phyloP scores from a whole-genome alignment of 1,140 invertebrate species.

The Drosophila virilis region DNA sequence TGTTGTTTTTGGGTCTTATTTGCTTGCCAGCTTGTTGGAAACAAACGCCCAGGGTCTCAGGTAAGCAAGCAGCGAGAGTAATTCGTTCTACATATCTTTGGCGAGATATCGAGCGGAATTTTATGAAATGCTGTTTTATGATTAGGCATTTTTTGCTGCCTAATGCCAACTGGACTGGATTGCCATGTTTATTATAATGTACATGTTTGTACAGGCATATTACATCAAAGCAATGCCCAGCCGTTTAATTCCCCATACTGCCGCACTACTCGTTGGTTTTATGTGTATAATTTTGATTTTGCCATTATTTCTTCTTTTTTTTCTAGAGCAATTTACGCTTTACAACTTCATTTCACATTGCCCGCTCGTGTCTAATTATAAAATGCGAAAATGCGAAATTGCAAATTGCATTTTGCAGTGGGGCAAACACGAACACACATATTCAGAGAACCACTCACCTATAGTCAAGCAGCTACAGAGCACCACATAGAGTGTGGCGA shows the following conservation, averaged over 20 bases:
- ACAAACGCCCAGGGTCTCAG: not conserved
- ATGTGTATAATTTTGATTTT: not conserved
- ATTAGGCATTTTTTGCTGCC: not conserved
- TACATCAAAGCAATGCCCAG: not conserved
- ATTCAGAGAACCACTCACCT: conserved; percentile 53
- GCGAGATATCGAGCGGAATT: not conserved
- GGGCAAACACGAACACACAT: not conserved
- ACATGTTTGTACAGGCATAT: not conserved
- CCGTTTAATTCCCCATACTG: too few species aligned
- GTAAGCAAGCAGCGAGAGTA: not conserved
- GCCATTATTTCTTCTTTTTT: not conserved
- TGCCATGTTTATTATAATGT: not conserved
- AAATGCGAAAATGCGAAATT: conserved; percentile 27
- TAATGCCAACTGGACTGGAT: not conserved
- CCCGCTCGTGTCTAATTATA: conserved; percentile 64
- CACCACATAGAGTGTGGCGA: conserved; percentile 49
- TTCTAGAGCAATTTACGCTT: conserved; percentile 36
- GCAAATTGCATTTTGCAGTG: conserved; percentile 10
- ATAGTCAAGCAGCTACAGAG: conserved; percentile 73
- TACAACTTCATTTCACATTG: conserved; percentile 32
- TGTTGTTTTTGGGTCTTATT: conserved; percentile 15
- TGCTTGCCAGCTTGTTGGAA: not conserved
- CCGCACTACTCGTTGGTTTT: not conserved
- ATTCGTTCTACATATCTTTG: not conserved
- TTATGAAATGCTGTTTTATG: not conserved